These are phyloP conservation scores for Spheniscus mendiculus DNA, from an alignment of 2,113 vertebrate species.

Conservation along the genomic window DNA sequence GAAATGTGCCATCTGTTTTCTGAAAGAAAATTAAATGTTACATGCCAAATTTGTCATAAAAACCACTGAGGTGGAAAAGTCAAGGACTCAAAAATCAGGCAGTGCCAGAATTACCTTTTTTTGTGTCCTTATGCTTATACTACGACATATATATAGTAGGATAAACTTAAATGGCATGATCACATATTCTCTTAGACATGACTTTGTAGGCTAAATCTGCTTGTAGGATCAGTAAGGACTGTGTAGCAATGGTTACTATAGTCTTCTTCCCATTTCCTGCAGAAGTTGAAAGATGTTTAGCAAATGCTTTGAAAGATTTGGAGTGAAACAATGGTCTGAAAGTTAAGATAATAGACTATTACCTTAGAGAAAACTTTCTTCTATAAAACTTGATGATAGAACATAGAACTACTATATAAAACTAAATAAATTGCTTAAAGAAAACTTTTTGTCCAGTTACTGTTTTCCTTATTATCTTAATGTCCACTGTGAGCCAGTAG, in stretches of 20 bases:
- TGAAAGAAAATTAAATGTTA: background rate
- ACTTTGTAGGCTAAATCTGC: background rate
- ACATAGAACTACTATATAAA: background rate
- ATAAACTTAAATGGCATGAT: background rate
- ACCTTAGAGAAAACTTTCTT: background rate
- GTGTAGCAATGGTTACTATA: background rate
- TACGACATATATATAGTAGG: background rate
- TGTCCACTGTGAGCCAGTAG: background rate
- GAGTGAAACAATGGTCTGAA: background rate
- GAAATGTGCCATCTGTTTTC: background rate
- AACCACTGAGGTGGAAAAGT: background rate
- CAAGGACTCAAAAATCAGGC: background rate
- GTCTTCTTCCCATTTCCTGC: background rate
- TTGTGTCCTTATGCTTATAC: background rate
- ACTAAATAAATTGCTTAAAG: background rate
- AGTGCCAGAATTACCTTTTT: background rate
- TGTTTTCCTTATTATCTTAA: background rate
- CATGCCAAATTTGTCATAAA: background rate
- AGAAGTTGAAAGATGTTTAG: background rate
- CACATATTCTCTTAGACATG: background rate
- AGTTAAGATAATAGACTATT: background rate
- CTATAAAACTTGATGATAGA: background rate
- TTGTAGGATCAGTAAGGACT: background rate
- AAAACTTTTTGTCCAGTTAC: background rate
- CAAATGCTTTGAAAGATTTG: background rate